Evolutionary conservation across 2,888 invertebrate species (phyloP).

Genomic region (Cataglyphis altisquamis): DNA sequence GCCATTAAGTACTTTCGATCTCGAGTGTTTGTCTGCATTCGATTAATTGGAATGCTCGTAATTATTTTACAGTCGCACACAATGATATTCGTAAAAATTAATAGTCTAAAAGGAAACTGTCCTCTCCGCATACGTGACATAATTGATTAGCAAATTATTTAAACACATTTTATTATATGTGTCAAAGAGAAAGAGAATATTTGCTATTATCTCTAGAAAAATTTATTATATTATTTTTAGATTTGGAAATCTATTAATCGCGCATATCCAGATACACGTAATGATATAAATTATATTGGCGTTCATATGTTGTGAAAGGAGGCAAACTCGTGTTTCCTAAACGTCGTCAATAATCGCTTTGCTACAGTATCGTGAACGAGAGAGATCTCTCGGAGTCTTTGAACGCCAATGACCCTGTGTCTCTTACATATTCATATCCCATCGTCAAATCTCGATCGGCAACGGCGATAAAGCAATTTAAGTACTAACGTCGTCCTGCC

Average conservation of each 20-base stretch:
- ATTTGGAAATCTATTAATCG: background rate
- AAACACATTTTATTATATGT: background rate
- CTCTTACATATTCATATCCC: conserved; percentile 73
- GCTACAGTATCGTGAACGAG: conserved; percentile 59
- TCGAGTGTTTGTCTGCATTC: conserved; percentile 18
- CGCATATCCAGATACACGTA: background rate
- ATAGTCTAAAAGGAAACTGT: background rate
- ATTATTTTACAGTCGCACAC: background rate
- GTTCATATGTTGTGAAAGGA: background rate
- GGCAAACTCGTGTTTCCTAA: background rate
- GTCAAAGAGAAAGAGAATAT: background rate
- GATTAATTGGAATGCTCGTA: conserved; percentile 19
- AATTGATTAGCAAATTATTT: background rate
- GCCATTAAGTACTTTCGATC: conserved; percentile 35
- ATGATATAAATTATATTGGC: background rate
- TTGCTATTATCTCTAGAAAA: background rate
- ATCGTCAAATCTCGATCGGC: conserved; percentile 71
- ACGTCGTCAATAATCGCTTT: conserved; percentile 46
- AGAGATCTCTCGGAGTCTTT: conserved; percentile 60
- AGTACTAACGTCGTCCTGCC: conserved; percentile 65
- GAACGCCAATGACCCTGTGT: conserved; percentile 62
- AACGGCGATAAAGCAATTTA: conserved; percentile 72
- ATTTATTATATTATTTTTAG: background rate
- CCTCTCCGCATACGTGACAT: background rate
- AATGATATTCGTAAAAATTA: background rate